phyloP scores from a whole-genome alignment of 2,113 vertebrate species.

The Psilopsiagon aurifrons region DNA sequence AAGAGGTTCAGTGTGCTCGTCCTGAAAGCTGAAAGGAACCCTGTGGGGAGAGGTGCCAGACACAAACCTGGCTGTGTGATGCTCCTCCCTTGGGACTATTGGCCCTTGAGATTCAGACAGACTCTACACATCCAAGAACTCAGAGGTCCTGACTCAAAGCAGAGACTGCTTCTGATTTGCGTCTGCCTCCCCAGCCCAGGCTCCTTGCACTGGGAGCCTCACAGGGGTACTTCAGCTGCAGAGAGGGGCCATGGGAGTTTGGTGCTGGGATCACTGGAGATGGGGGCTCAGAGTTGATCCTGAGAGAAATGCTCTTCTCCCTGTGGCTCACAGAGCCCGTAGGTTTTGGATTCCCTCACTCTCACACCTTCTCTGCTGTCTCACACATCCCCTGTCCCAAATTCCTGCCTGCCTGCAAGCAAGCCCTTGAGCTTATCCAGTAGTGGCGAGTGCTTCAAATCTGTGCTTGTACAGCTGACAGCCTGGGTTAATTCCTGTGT shows the following conservation, averaged over 20 bases:
- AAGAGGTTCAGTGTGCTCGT: not conserved
- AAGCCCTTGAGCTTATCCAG: not conserved
- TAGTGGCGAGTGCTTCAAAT: not conserved
- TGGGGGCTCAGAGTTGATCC: not conserved
- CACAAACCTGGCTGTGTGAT: not conserved
- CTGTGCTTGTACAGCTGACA: not conserved
- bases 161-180: not conserved
- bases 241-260: not conserved
- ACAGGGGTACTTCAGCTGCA: not conserved
- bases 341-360: not conserved
- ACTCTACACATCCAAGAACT: not conserved
- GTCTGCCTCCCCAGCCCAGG: not conserved
- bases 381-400: not conserved
- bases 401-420: not conserved
- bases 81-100: not conserved
- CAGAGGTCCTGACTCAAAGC: not conserved
- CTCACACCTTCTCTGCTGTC: not conserved
- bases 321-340: fast-evolving
- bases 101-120: not conserved
- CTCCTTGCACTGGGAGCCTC: not conserved
- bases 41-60: not conserved
- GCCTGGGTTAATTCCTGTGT: not conserved
- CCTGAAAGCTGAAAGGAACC: not conserved
- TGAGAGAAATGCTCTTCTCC: not conserved
- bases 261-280: not conserved